Evolutionary conservation across 2,113 vertebrate species (phyloP).

Genomic region (Neotoma lepida): DNA sequence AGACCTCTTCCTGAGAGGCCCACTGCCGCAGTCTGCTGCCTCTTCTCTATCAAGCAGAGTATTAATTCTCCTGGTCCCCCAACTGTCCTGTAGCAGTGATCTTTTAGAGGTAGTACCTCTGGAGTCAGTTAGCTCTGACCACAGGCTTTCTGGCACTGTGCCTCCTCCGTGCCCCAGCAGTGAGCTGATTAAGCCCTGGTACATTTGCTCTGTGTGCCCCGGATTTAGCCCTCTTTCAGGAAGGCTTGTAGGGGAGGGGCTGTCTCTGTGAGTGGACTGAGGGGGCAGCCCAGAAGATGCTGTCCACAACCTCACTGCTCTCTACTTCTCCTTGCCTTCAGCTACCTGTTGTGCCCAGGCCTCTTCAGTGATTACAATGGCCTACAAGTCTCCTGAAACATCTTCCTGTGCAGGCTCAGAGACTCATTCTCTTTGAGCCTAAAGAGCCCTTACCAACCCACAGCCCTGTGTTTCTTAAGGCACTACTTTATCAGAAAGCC

Average conservation of each 20-base stretch:
- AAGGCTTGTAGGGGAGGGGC: neutral
- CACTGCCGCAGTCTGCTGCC: neutral
- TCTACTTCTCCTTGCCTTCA: neutral
- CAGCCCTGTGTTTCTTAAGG: neutral
- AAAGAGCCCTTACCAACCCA: neutral
- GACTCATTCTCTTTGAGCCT: neutral
- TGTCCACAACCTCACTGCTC: neutral
- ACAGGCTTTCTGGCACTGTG: neutral
- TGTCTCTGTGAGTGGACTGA: neutral
- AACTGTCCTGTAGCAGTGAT: neutral
- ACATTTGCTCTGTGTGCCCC: accelerated
- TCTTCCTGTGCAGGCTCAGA: neutral
- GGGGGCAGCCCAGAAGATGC: neutral
- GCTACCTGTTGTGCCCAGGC: neutral
- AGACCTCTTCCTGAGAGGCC: slow-evolving; percentile 1
- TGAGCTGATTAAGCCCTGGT: neutral
- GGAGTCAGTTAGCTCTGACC: neutral
- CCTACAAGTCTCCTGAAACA: neutral
- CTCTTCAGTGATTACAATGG: neutral
- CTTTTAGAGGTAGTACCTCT: neutral
- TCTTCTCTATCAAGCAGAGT: neutral
- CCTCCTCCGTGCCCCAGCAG: neutral
- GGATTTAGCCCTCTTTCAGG: neutral
- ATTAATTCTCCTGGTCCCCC: neutral
- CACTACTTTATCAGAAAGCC: neutral